Percentiles rank a stretch among this genome's conserved stretches.
Conservation (phyloP, 1,140 invertebrate species). For the Drosophila ficusphila region DNA sequence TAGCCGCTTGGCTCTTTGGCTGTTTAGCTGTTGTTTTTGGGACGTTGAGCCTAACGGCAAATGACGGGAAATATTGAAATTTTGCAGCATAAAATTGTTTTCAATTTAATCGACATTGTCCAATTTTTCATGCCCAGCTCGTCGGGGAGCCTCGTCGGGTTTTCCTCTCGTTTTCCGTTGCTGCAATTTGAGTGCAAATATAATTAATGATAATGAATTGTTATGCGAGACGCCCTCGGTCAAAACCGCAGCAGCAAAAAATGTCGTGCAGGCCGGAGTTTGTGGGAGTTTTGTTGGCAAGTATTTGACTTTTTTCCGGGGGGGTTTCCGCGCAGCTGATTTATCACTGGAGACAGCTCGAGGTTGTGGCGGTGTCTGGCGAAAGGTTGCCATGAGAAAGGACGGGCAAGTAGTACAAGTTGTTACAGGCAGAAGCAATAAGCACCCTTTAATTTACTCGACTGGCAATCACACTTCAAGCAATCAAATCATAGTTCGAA, state of each 20-base stretch:
- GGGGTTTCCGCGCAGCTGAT: slow-evolving; percentile 44
- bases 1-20: too few species aligned
- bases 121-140: slow-evolving; percentile 68
- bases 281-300: slow-evolving; percentile 37
- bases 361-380: slow-evolving; percentile 44
- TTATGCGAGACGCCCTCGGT: slow-evolving; percentile 67
- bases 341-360: slow-evolving; percentile 59
- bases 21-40: slow-evolving; percentile 3
- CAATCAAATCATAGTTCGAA: too few species aligned
- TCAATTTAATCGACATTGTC: slow-evolving; percentile 73
- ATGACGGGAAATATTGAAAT: slow-evolving; percentile 75
- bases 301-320: slow-evolving; percentile 27
- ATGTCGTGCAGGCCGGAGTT: slow-evolving; percentile 60
- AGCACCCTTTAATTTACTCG: too few species aligned
- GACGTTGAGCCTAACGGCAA: slow-evolving; percentile 51
- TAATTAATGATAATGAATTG: slow-evolving; percentile 82
- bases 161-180: slow-evolving; percentile 17
- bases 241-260: slow-evolving; percentile 6
- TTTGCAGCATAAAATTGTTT: slow-evolving; percentile 68
- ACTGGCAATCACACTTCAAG: too few species aligned
- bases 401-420: too few species aligned
- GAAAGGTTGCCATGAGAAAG: slow-evolving; percentile 63
- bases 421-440: background rate
- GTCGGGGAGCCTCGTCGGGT: slow-evolving; percentile 8
- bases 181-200: slow-evolving; percentile 65